Evolutionary conservation across 2,797 vertebrate genomes (phyloP).

Genomic region (Prionace glauca): DNA sequence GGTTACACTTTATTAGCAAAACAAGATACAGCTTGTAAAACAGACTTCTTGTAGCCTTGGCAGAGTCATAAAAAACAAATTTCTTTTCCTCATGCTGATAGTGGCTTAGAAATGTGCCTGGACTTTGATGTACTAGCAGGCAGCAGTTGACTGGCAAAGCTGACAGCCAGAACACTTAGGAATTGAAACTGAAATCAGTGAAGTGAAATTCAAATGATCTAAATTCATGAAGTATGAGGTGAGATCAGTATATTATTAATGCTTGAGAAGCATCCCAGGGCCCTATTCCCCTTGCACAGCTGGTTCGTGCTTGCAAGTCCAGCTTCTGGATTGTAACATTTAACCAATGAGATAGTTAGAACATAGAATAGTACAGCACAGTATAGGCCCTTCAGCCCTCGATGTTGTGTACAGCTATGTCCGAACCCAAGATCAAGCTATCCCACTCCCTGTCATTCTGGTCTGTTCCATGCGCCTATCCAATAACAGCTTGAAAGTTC

Average conservation of each 20-base stretch:
- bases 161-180: background rate
- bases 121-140: constrained; percentile 9
- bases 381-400: too few relatives aligned
- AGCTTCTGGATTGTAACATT: background rate
- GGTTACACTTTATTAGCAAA: constrained; percentile 30
- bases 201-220: background rate
- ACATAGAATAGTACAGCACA: too few relatives aligned
- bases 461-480: too few relatives aligned
- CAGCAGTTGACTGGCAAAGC: constrained; percentile 2
- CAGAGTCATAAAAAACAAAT: constrained; percentile 4
- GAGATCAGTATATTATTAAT: background rate
- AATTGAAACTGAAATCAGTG: constrained; percentile 19
- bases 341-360: background rate
- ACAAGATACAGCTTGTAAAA: constrained; percentile 34
- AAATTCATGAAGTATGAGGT: background rate
- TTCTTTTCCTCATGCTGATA: constrained; percentile 24
- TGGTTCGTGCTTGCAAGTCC: background rate
- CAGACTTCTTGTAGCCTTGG: constrained; percentile 18
- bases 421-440: too few relatives aligned
- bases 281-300: background rate
- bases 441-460: too few relatives aligned
- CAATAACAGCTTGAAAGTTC: too few relatives aligned
- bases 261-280: background rate
- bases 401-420: too few relatives aligned
- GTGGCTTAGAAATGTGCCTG: background rate